Evolutionary conservation across 2,113 vertebrate genomes (phyloP).

Genomic region (Panurus biarmicus): DNA sequence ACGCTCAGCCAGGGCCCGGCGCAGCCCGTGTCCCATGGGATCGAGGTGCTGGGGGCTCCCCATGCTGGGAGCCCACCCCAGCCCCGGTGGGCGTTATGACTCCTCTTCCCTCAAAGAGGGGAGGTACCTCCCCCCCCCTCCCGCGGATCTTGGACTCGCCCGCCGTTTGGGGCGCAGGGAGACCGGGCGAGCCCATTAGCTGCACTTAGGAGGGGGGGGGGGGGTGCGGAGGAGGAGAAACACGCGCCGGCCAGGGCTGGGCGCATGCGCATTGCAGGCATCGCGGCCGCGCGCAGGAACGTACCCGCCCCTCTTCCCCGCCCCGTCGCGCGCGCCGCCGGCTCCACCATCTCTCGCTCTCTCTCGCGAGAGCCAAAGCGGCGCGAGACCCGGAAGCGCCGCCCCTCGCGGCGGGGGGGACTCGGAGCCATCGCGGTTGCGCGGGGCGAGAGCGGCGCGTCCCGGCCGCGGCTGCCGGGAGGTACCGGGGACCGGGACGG

Average conservation of each 20-base stretch:
- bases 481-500: not conserved
- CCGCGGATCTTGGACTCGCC: not conserved
- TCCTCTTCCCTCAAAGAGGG: not conserved
- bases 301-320: not conserved
- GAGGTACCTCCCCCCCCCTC: not conserved
- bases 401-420: not conserved
- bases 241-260: fast-evolving
- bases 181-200: not conserved
- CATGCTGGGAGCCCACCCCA: not conserved
- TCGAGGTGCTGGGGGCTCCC: not conserved
- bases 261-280: not conserved
- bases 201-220: not conserved
- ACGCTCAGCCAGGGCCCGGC: not conserved
- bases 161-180: fast-evolving
- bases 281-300: not conserved
- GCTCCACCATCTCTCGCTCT: not conserved
- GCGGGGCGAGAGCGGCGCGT: not conserved
- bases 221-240: not conserved
- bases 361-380: not conserved
- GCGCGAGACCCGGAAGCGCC: not conserved
- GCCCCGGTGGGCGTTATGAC: not conserved
- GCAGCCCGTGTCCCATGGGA: not conserved
- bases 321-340: not conserved
- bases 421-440: not conserved
- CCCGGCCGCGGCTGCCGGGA: not conserved